Percentiles rank a stretch among this genome's conserved stretches.
These are phyloP conservation scores for Papilio machaon DNA, from an alignment of 1,140 invertebrate genomes.

Conservation along the genomic window DNA sequence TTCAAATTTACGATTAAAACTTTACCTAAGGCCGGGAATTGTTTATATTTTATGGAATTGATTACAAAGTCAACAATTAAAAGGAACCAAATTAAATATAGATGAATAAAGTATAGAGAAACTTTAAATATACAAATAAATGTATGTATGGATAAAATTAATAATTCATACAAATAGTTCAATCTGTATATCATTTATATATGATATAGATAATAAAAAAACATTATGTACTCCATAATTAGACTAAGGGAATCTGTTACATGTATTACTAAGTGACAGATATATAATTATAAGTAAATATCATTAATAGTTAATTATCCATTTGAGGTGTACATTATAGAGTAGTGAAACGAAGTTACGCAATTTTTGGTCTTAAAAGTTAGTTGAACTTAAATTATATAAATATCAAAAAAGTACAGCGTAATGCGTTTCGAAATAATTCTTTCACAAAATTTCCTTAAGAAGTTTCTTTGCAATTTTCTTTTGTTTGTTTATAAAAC, in stretches of 20 bases:
- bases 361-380: background rate
- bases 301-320: conserved; percentile 14
- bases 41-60: conserved; percentile 66
- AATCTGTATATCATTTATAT: background rate
- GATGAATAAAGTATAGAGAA: conserved; percentile 22
- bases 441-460: background rate
- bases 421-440: background rate
- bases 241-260: conserved; percentile 14
- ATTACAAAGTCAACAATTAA: conserved; percentile 58
- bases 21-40: conserved; percentile 57
- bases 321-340: conserved; percentile 12
- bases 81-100: conserved; percentile 66
- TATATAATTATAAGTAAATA: conserved; percentile 23
- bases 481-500: background rate
- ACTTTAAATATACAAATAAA: conserved; percentile 16
- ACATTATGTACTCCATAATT: background rate
- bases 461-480: background rate
- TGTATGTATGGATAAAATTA: conserved; percentile 15
- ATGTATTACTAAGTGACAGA: conserved; percentile 10
- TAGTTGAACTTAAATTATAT: background rate
- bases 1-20: conserved; percentile 42
- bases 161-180: background rate
- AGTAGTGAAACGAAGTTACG: background rate
- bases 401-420: background rate
- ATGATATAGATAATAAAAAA: conserved; percentile 9